A percentile compares a stretch with the other conserved stretches of the same genome.
phyloP scores from a whole-genome alignment of 2,797 vertebrate genomes.

The Sternotherus odoratus region DNA sequence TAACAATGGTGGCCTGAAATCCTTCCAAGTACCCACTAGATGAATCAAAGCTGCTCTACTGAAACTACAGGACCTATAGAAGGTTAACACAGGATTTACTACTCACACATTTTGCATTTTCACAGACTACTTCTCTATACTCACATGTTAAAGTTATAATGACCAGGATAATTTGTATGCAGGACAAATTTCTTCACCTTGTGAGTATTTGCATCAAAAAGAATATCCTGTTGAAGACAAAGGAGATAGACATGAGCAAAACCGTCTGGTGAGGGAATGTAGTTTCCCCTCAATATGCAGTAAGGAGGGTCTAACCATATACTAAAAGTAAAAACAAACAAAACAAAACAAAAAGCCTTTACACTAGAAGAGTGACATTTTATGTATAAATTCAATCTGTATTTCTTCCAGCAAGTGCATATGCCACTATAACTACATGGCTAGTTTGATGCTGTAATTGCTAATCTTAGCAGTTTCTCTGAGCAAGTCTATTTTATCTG shows the following conservation, averaged over 20 bases:
- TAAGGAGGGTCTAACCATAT: background rate
- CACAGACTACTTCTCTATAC: conserved; percentile 50
- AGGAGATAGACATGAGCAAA: background rate
- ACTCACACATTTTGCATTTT: background rate
- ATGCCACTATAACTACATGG: background rate
- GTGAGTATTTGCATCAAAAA: conserved; percentile 97
- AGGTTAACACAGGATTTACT: background rate
- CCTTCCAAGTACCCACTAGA: background rate
- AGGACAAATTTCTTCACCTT: conserved; percentile 99
- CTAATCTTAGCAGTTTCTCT: background rate
- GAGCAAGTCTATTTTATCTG: background rate
- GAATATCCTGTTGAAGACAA: conserved; percentile 89
- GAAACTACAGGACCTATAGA: background rate
- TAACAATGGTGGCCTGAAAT: background rate
- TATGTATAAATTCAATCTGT: background rate
- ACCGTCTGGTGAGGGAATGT: background rate
- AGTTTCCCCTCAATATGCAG: background rate
- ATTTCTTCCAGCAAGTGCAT: background rate
- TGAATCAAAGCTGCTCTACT: background rate
- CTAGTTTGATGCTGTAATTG: background rate
- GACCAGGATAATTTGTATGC: conserved; percentile 97
- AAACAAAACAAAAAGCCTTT: background rate
- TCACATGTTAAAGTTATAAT: conserved; percentile 99
- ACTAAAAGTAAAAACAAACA: background rate
- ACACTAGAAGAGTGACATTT: background rate